A percentile compares a stretch with the other conserved stretches of the same genome.
These are phyloP conservation scores for Chelonus insularis DNA, from an alignment of 1,140 invertebrate genomes.

Conservation along the genomic window DNA sequence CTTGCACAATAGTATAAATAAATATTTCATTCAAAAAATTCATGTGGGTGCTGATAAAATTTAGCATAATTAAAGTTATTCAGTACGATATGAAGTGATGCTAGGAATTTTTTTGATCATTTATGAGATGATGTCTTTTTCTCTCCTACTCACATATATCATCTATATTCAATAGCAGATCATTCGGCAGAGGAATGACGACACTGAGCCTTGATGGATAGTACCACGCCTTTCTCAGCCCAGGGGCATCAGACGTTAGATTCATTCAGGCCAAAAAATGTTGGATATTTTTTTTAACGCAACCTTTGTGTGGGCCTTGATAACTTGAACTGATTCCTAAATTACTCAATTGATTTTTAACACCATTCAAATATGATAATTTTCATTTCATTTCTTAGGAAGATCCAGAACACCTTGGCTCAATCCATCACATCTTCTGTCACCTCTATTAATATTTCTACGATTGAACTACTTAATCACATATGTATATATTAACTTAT, in stretches of 20 bases:
- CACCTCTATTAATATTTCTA: slow-evolving; percentile 10
- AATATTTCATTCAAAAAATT: too few relatives aligned
- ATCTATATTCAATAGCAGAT: slow-evolving; percentile 15
- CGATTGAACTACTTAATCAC: slow-evolving; percentile 10
- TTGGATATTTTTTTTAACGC: neutral
- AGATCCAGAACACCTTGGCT: neutral
- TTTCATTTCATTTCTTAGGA: too few relatives aligned
- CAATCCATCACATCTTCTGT: neutral
- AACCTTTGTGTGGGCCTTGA: too few relatives aligned
- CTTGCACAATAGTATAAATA: too few relatives aligned
- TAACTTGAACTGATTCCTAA: too few relatives aligned
- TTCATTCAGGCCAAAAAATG: neutral
- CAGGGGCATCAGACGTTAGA: slow-evolving; percentile 7
- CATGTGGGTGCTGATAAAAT: too few relatives aligned
- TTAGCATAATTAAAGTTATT: too few relatives aligned
- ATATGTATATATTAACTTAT: neutral
- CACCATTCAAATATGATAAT: too few relatives aligned
- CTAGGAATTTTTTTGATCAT: too few relatives aligned
- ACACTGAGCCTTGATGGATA: slow-evolving; percentile 17
- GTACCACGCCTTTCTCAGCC: slow-evolving; percentile 18
- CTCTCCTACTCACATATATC: neutral
- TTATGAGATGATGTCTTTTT: slow-evolving; percentile 6
- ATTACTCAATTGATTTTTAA: too few relatives aligned
- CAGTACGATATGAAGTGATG: too few relatives aligned
- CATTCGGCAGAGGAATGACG: slow-evolving; percentile 21